Evolutionary conservation across 2,888 invertebrate species (phyloP).

Genomic region (Leptothorax acervorum): DNA sequence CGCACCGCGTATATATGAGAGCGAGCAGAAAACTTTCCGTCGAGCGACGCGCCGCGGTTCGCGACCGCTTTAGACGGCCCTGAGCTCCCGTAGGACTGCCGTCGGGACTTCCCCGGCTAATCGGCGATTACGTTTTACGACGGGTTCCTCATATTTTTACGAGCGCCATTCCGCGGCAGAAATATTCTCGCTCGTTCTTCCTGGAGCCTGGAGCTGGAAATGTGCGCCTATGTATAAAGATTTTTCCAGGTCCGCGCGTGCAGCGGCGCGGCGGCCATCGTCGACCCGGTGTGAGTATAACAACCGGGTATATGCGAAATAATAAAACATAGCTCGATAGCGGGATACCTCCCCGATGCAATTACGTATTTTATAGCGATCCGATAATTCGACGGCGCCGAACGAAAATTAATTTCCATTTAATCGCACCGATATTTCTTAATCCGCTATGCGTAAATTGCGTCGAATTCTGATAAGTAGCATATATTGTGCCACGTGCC

Average conservation of each 20-base stretch:
- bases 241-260: slow-evolving; percentile 53
- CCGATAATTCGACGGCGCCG: slow-evolving; percentile 15
- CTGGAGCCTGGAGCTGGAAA: slow-evolving; percentile 36
- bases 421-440: slow-evolving; percentile 31
- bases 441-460: slow-evolving; percentile 27
- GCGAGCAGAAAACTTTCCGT: slow-evolving; percentile 46
- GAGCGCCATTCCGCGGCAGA: slow-evolving; percentile 70
- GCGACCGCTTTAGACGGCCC: slow-evolving; percentile 40
- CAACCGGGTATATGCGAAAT: neutral
- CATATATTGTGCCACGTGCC: slow-evolving; percentile 14
- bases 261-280: neutral
- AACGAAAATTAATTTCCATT: slow-evolving; percentile 50
- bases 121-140: slow-evolving; percentile 80
- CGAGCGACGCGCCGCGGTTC: slow-evolving; percentile 19
- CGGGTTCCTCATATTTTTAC: slow-evolving; percentile 78
- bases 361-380: slow-evolving; percentile 36
- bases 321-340: neutral
- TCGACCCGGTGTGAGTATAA: neutral
- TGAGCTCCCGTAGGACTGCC: slow-evolving; percentile 40
- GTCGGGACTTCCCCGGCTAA: slow-evolving; percentile 71
- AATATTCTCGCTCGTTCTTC: slow-evolving; percentile 56
- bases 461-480: neutral
- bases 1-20: slow-evolving; percentile 28
- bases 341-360: neutral
- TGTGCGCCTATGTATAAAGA: slow-evolving; percentile 38